Base-by-base conservation (phyloP, 1,140 invertebrate species). In the Lordiphosa stackelbergi region DNA sequence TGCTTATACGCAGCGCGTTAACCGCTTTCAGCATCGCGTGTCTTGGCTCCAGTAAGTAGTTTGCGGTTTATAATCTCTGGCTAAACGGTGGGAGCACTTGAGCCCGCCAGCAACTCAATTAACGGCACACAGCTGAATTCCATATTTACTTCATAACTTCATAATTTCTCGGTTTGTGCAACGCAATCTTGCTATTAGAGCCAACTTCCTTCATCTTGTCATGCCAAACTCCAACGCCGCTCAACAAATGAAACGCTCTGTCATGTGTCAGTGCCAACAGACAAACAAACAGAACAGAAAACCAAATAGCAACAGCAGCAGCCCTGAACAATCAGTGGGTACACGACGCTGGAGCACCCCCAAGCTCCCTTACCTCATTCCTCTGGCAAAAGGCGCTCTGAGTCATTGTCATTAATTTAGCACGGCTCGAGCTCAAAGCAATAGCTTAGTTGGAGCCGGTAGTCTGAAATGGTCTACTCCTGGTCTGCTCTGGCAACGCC, bases 351-450 rank as follows among this genome's bases (percentile, higher is more conserved):
- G 47, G 28, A 40, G 24, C 52, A 24, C 41, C 37, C 45, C 16
- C 16, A 43, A 24, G n/a, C 49, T 49, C 49, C 35, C 28, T 6
- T 24, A 16, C 36, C 8, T 24, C 42, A 31, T 31, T 31, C 28
- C 28, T 8, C 28, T 31, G 28, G 7, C 28, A 8, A 31, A 31
- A 31, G 22, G n/a, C 53, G 61, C 69, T 68, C 72, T 69, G 63
- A 79, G 72, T 83, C 75, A 79, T 79, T 79, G 75, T 81, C 75
- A 81, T 81, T 81, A 78, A 78, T 78, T 78, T 78, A 58, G 73
- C 68, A 61, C 49, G 36, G 36, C 59, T 54, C 69, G 58, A 36
- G 74, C 65, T 58, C 73, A 69, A 53, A 73, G 73, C 73, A 79
- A 79, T 79, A 79, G 73, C 74, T 78, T 79, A 73, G 69, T 41